These are phyloP conservation scores for Hystrix brachyura DNA, from an alignment of 2,113 vertebrate genomes.

Conservation along the genomic window DNA sequence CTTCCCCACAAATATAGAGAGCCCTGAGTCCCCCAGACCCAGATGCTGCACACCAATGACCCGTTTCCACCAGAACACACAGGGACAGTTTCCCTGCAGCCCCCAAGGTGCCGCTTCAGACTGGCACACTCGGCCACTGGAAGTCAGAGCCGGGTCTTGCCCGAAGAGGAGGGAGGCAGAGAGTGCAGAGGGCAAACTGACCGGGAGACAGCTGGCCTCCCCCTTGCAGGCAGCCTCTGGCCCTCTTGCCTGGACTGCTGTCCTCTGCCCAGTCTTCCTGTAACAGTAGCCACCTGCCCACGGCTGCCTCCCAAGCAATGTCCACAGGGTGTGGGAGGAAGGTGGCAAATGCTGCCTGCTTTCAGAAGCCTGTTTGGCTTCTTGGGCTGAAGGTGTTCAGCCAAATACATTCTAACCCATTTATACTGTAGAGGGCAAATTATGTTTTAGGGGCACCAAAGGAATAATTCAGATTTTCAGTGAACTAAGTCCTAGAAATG, in stretches of 20 bases:
- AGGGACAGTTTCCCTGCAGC: conserved; percentile 72
- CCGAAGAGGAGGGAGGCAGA: background rate
- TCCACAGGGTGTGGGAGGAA: rapidly evolving
- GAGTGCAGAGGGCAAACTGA: rapidly evolving
- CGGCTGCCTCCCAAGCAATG: background rate
- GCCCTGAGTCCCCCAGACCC: background rate
- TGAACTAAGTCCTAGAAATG: conserved; percentile 43
- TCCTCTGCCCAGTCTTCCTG: background rate
- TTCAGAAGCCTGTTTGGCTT: background rate
- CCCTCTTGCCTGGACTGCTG: rapidly evolving
- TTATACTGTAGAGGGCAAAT: conserved; percentile 21
- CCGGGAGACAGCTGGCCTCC: rapidly evolving
- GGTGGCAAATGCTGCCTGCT: background rate
- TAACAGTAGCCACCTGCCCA: background rate
- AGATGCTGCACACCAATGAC: background rate
- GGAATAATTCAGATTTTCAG: conserved; percentile 32
- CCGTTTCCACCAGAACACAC: background rate
- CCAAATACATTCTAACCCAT: background rate
- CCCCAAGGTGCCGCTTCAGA: background rate
- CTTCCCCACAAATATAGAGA: background rate
- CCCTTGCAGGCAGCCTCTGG: background rate
- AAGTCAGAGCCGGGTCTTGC: background rate
- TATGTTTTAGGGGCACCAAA: conserved; percentile 17
- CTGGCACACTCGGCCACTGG: background rate
- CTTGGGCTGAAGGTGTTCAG: background rate